Conservation (phyloP, 1,140 invertebrate genomes). For the Drosophila burlai region DNA sequence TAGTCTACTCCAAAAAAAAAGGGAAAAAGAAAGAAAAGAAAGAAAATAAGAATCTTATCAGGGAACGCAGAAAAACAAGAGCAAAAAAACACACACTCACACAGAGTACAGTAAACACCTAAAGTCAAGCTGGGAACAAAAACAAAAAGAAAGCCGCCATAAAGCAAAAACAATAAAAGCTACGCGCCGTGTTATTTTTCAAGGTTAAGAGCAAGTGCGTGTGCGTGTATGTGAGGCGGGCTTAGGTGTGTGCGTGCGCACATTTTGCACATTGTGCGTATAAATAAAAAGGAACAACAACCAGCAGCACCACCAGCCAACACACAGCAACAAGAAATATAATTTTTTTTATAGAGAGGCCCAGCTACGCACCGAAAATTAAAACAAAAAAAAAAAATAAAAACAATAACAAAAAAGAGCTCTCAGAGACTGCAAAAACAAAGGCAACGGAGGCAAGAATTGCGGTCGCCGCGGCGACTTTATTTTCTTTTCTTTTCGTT, state of each 20-base stretch:
- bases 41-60: conserved; percentile 71
- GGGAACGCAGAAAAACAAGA: conserved; percentile 26
- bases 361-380: conserved; percentile 41
- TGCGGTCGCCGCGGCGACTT: conserved; percentile 26
- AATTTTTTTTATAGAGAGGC: conserved; percentile 52
- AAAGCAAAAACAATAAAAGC: conserved; percentile 34
- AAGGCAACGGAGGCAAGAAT: conserved; percentile 7
- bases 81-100: conserved; percentile 21
- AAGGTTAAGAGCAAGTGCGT: conserved; percentile 82
- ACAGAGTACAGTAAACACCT: conserved; percentile 55
- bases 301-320: conserved; percentile 16
- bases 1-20: conserved; percentile 7
- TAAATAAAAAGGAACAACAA: conserved; percentile 47
- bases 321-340: conserved; percentile 47
- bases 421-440: conserved; percentile 40
- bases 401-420: conserved; percentile 20
- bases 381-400: conserved; percentile 10
- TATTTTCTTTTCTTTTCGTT: conserved; percentile 27
- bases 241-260: conserved; percentile 28
- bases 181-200: conserved; percentile 57
- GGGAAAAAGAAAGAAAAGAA: conserved; percentile 55
- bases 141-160: conserved; percentile 46
- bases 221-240: conserved; percentile 39
- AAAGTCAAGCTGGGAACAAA: conserved; percentile 34
- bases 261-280: conserved; percentile 68